Conservation (phyloP, 1,140 invertebrate species). For the Brachionus plicatilis region DNA sequence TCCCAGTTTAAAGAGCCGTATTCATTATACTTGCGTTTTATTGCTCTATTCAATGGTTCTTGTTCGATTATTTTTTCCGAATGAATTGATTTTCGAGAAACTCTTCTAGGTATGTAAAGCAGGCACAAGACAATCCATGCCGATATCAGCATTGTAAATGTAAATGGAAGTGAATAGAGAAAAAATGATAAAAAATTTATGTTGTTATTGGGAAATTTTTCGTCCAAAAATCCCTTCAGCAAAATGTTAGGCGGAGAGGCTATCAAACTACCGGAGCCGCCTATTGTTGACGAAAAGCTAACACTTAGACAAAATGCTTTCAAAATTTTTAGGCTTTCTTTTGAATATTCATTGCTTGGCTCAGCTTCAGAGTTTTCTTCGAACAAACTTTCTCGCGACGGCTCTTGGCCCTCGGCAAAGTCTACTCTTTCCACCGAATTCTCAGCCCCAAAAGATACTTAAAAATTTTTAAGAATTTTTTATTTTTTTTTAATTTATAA, state of each 20-base stretch:
- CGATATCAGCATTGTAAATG: not conserved
- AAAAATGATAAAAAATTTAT: constrained; percentile 25
- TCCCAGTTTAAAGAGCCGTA: constrained; percentile 55
- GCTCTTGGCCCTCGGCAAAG: not conserved
- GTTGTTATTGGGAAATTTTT: not conserved
- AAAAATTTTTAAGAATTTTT: not conserved
- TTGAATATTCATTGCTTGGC: not conserved
- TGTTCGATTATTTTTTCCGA: constrained; percentile 4
- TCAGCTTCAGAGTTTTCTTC: not conserved
- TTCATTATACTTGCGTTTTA: not conserved
- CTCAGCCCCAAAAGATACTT: not conserved
- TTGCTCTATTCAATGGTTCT: not conserved
- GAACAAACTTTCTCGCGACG: not conserved
- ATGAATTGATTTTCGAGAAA: not conserved
- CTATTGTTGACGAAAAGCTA: constrained; percentile 69
- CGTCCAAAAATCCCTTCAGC: constrained; percentile 67
- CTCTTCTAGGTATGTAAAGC: not conserved
- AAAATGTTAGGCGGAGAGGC: constrained; percentile 78
- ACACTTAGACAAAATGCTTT: constrained; percentile 59
- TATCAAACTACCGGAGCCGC: constrained; percentile 73
- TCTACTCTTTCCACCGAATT: not conserved
- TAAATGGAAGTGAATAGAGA: constrained; percentile 1
- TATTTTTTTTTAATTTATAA: not conserved
- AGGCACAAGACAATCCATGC: not conserved
- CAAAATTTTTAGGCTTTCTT: not conserved